Percentiles rank a stretch among this genome's conserved stretches.
Evolutionary conservation across 2,888 invertebrate genomes (phyloP).

Genomic region (Heliconius sara): DNA sequence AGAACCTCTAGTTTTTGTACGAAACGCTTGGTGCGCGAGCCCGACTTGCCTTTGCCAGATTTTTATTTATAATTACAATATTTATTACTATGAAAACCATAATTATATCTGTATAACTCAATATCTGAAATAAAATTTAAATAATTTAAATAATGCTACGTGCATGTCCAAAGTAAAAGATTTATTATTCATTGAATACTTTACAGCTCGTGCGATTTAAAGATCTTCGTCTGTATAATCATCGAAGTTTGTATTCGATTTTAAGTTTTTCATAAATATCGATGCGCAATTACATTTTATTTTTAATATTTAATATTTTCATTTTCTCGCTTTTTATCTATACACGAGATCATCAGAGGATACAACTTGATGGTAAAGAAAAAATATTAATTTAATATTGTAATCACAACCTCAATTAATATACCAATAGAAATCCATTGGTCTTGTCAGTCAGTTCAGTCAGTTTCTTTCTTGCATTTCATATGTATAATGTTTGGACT

Average conservation of each 20-base stretch:
- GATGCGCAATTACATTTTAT: not conserved
- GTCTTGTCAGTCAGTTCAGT: too few species aligned
- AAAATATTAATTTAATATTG: too few species aligned
- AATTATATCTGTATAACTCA: not conserved
- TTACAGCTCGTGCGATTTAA: not conserved
- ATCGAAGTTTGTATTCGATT: not conserved
- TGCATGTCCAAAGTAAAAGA: not conserved
- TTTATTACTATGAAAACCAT: not conserved
- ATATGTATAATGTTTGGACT: not conserved
- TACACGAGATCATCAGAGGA: too few species aligned
- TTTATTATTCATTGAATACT: not conserved
- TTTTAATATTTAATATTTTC: not conserved
- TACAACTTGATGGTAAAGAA: too few species aligned
- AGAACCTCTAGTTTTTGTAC: too few species aligned
- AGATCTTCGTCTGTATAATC: not conserved
- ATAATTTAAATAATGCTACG: not conserved
- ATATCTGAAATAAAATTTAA: not conserved
- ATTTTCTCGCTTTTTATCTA: too few species aligned
- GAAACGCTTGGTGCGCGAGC: too few species aligned
- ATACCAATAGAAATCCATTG: too few species aligned
- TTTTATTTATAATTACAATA: too few species aligned
- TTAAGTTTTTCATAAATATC: not conserved
- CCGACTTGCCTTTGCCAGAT: too few species aligned
- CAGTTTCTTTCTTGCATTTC: not conserved
- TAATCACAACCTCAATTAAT: too few species aligned